Evolutionary conservation across 2,888 invertebrate species (phyloP), one percentile per base, ranked within the genome.

Genomic region (Ceramica pisi): DNA sequence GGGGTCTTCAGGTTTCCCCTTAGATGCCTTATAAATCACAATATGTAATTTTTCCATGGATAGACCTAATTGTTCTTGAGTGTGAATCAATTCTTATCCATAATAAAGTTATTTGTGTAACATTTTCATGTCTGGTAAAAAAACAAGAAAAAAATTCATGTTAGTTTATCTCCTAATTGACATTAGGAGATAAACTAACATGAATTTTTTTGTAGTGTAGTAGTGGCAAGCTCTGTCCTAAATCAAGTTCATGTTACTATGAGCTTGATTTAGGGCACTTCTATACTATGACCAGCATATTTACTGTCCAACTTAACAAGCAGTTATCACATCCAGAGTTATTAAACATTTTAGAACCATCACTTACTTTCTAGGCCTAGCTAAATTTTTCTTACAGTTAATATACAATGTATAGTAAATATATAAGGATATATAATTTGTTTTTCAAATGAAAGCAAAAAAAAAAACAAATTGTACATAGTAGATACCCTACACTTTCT

Each of bases 351-450:
- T 26, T 16, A 14, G 31, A 44, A 23, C 41, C 26, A 46, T 56
- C 31, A 38, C 53, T 60, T 67, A 41, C 26, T 44, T n/a, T n/a
- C 16, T 60, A 73, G 41, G 73, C 48, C 48, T 38, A 44, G n/a
- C 44, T 41, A 19, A 46, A 35, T 46, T 26, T 60, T 44, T 67
- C 7, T 19, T 38, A 23, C 3, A 61, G 26, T 21, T 41, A 26
- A 53, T 38, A 46, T 51, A 46, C 1, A n/a, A 19, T 14, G 1
- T 55, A 7, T 51, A 51, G 14, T 14, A 7, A 7, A 21, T 41
- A 56, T n/a, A n/a, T n/a, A n/a, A n/a, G n/a, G n/a, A n/a, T n/a
- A n/a, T n/a, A n/a, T n/a, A n/a, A n/a, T n/a, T n/a, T n/a, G n/a
- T n/a, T n/a, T n/a, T n/a, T n/a, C n/a, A n/a, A n/a, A n/a, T n/a